Base-by-base conservation (phyloP, 2,888 invertebrate genomes). In the Nomada hirtipes region DNA sequence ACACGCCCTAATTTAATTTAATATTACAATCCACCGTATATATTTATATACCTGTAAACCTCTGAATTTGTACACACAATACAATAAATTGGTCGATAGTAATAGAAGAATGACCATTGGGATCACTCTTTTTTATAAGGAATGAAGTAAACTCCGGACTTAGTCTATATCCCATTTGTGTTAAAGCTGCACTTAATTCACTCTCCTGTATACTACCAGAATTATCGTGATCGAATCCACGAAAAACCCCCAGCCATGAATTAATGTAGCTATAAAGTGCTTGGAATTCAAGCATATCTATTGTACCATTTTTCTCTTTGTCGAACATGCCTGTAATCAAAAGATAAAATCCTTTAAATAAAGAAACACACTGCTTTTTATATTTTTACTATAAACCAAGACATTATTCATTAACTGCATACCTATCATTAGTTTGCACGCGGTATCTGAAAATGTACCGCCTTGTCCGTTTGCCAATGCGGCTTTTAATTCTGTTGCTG, bases 1-100 rank as follows among this genome's bases (percentile, higher is more conserved):
- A 47, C 47, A 47, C 36, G 7, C 36, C 4, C 0, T 7, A n/a
- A 15, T 26, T 36, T 50, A 36, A 44, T 26, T 52, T 13, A 26
- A 57, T 42, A 65, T 68, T 63, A 47, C 13, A 15, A 0, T 47
- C 47, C 13, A 47, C 15, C 65, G 47, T 29, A 71, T 70, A 76
- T 60, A 86, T 44, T 23, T 36, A 64, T 9, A 59, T 87, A 94
- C 94, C 94, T 80, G 95, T 98, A 86, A 98, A 97, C 83, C 97
- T 96, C 92, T 98, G 98, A 84, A 98, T 96, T 94, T 98, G 97
- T 13, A 98, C 97, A 93, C 98, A 98, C 15, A 97, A 93, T 55
- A 98, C 97, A 88, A 98, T 98, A 92, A 98, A 98, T 89, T 96
- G 96, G 94, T 98, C 98, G 55, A 98, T 97, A 0, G 97, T 97